Base-by-base conservation (phyloP, 2,113 vertebrate genomes). In the Istiophorus platypterus region DNA sequence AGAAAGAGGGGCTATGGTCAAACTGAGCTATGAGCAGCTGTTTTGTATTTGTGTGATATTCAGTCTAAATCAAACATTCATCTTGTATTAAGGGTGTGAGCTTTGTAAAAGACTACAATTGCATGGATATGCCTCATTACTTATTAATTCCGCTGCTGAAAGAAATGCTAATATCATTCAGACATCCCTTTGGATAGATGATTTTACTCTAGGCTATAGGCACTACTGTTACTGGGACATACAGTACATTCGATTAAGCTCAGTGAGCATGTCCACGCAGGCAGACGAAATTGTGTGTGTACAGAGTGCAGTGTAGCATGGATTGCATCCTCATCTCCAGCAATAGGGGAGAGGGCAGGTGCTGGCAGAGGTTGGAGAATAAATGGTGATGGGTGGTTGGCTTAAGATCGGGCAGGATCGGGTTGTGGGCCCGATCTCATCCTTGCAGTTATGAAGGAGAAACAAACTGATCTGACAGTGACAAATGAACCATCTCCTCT, bases 381-480 rank as follows among this genome's bases (percentile, higher is more conserved):
- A 70, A 85, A 88, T 87, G 86, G 83, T 78, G 83, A 88, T 89
- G 90, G 86, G 82, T 72, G 87, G 80, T 84, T 89, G 85, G 91
- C 79, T 88, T 80, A 78, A 86, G 88, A 87, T 75, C 5, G 49
- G 75, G 85, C 68, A 77, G 73, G 81, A 72, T 82, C 13, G 58
- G 81, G 66, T 89, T 76, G 81, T 85, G 75, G 88, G 88, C 90
- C 82, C 87, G 82, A 88, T 88, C 87, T 84, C 62, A 82, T 93
- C 88, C 91, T 93, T 88, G 85, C 91, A 86, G 93, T 94, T 95
- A 94, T 87, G 89, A 92, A 92, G 91, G 92, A 93, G 92, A 94
- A 91, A 86, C 90, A 90, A 94, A 92, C 92, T 90, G 92, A 94
- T 93, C 87, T 92, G 94, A 95, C 95, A 94, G 92, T 95, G 94